A percentile compares a stretch with the other conserved stretches of the same genome.
These are phyloP conservation scores for Andrena marginata DNA, from an alignment of 2,888 invertebrate genomes.

Conservation along the genomic window DNA sequence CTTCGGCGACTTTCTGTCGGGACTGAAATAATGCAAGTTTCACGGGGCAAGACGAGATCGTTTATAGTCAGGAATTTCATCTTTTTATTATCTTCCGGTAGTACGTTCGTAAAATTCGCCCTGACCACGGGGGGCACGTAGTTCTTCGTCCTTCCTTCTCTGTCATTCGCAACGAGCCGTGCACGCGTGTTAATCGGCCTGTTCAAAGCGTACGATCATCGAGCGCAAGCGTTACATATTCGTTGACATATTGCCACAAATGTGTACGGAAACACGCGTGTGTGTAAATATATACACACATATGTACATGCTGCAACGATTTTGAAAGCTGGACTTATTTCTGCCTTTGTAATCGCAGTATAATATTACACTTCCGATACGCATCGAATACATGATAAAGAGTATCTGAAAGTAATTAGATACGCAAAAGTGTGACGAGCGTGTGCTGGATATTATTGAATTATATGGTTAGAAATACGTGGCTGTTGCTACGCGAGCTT, in stretches of 20 bases:
- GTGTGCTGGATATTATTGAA: neutral
- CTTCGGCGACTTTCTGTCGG: neutral
- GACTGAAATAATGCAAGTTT: neutral
- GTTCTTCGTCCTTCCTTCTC: neutral
- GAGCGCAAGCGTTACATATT: conserved; percentile 47
- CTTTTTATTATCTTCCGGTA: neutral
- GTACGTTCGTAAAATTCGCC: neutral
- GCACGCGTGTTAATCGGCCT: conserved; percentile 45
- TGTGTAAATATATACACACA: neutral
- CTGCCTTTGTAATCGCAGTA: conserved; percentile 6
- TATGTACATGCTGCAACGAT: neutral
- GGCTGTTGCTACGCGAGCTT: neutral
- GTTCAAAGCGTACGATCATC: conserved; percentile 26
- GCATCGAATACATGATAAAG: neutral
- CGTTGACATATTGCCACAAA: conserved; percentile 20
- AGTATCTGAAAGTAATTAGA: neutral
- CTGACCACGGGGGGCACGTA: neutral
- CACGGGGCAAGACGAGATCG: neutral
- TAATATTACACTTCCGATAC: neutral
- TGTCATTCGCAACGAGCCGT: neutral
- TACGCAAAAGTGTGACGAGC: neutral
- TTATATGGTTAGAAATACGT: neutral
- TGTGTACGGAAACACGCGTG: conserved; percentile 13
- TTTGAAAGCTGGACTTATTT: conserved; percentile 20
- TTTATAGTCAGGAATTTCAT: neutral